Conservation (phyloP, 2,888 invertebrate genomes). For the Napeogenes inachia region DNA sequence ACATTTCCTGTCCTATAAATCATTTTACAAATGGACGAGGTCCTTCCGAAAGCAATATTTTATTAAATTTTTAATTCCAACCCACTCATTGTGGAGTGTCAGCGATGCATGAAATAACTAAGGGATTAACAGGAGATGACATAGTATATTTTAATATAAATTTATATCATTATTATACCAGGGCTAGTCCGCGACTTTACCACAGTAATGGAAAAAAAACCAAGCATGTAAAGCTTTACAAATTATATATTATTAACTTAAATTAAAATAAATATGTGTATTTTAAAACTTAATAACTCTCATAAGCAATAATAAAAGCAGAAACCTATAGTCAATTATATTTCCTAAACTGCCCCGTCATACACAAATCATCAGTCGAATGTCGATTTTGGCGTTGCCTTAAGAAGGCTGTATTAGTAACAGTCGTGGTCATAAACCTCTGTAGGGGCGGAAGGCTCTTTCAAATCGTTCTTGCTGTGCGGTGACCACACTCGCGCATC, state of each 20-base stretch:
- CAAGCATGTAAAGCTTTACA: too few species aligned
- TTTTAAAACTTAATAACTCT: too few species aligned
- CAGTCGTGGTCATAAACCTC: constrained; percentile 4
- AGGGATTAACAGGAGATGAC: constrained; percentile 65
- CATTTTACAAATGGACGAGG: not conserved
- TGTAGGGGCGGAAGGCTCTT: constrained; percentile 57
- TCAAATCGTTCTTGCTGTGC: constrained; percentile 55
- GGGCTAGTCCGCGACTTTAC: too few species aligned
- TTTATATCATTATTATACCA: not conserved
- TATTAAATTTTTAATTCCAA: constrained; percentile 10
- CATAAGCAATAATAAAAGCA: too few species aligned
- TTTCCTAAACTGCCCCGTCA: constrained; percentile 56
- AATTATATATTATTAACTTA: too few species aligned
- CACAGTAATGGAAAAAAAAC: too few species aligned
- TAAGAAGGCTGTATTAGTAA: constrained; percentile 28
- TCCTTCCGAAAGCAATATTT: constrained; percentile 16
- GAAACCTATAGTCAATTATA: constrained; percentile 17
- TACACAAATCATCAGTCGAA: constrained; percentile 66
- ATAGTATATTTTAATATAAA: constrained; percentile 52
- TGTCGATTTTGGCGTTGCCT: constrained; percentile 67
- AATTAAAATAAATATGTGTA: too few species aligned
- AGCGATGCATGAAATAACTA: constrained; percentile 65
- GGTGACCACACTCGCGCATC: constrained; percentile 70
- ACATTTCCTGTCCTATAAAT: not conserved
- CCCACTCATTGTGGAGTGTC: constrained; percentile 26